Base-by-base conservation (phyloP, 2,113 vertebrate species). In the Bungarus multicinctus region DNA sequence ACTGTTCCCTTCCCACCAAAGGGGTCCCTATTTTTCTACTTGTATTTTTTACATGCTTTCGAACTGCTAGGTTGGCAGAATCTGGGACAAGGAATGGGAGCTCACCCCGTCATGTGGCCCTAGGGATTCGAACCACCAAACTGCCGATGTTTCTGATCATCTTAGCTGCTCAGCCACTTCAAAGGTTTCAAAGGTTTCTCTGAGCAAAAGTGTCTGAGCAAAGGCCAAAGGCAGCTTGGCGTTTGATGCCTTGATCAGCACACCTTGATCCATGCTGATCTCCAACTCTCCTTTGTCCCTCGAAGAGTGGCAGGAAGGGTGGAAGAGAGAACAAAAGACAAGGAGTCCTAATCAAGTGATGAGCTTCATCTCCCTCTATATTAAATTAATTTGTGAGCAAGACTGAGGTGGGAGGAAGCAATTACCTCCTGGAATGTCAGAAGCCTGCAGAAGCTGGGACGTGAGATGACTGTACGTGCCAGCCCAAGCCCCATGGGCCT, bases 341-440 rank as follows among this genome's bases (percentile, higher is more conserved):
- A 20, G 69, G 69, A 22, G 34, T 81, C 34, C 34, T 50, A 12
- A 16, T 87, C 18, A 64, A 27, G 10, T 7, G 0, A 2, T 58
- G 58, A 74, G 57, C 86, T 58, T 86, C 85, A 50, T 50, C 2
- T 7, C 91, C 20, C 4, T 54, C 5, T 58, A 16, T 90, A 94
- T 39, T 74, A 87, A 43, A 52, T 91, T 92, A 1, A 4, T 1
- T 11, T 45, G 52, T 30, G n/a, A 43, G 6, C 1, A 0, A 0
- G 0, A 6, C 2, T 3, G 34, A 92, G 86, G 64, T 89, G 43
- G n/a, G 52, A 88, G 85, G n/a, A 58, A 87, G 91, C 43, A 58
- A 52, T 57, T 87, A 87, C 10, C 1, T 81, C 55, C 81, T 45
- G 74, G 89, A 11, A 25, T 3, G 0, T 11, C 0, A 3, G 34